Percentiles rank a stretch among this genome's conserved stretches.
These are phyloP conservation scores for Gymnarchus niloticus DNA, from an alignment of 2,113 vertebrate genomes.

Conservation along the genomic window DNA sequence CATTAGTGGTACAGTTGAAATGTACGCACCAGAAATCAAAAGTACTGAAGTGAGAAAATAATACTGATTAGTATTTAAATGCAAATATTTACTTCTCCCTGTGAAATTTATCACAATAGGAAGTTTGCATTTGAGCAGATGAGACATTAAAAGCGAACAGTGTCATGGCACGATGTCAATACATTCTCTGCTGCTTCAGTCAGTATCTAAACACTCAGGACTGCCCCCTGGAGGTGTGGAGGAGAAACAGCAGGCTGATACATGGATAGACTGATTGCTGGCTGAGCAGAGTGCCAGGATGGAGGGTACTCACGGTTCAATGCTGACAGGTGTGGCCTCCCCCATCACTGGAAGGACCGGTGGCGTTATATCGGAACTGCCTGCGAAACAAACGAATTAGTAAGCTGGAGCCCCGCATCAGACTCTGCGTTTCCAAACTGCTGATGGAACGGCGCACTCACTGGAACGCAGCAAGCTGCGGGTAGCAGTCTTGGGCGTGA, in stretches of 20 bases:
- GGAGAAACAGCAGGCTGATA: not conserved
- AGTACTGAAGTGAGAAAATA: no score
- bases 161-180: not conserved
- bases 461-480: conserved; percentile 89
- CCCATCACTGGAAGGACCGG: conserved; percentile 84
- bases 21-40: no score
- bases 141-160: not conserved
- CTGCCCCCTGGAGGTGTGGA: not conserved
- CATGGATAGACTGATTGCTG: no score
- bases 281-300: not conserved
- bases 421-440: not conserved
- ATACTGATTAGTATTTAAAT: no score
- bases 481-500: conserved; percentile 87
- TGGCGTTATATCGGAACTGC: conserved; percentile 91
- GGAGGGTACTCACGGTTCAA: conserved; percentile 86
- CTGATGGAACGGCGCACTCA: conserved; percentile 56
- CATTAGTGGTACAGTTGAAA: no score
- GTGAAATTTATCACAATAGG: not conserved
- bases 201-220: not conserved
- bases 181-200: not conserved
- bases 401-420: not conserved
- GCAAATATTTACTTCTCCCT: not conserved
- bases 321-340: conserved; percentile 92
- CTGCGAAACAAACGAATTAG: conserved; percentile 55
- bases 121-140: not conserved